Conservation (phyloP, 1,140 invertebrate genomes). For the Ceratitis capitata region DNA sequence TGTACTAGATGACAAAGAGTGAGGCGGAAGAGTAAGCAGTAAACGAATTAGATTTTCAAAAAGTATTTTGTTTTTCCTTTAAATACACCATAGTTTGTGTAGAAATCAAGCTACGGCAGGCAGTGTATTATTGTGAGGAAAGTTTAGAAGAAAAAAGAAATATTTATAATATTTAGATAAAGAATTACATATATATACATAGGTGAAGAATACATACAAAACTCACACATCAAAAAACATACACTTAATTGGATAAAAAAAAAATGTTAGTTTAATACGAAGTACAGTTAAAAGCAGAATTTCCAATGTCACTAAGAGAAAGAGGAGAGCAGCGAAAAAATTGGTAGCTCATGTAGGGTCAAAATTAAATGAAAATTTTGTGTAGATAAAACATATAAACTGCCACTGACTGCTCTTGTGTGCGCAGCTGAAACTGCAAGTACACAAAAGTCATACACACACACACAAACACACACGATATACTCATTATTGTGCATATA, state of each 20-base stretch:
- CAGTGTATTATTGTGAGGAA: background rate
- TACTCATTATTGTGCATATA: background rate
- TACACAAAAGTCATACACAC: background rate
- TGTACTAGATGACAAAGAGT: background rate
- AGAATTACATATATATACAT: background rate
- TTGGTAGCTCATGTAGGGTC: no score
- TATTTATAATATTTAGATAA: background rate
- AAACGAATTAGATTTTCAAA: background rate
- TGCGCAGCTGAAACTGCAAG: background rate
- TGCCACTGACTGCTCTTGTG: conserved; percentile 20
- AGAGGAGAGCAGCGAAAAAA: no score
- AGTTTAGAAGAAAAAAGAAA: background rate
- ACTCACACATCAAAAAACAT: background rate
- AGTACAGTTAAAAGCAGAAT: no score
- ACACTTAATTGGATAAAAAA: background rate
- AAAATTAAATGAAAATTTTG: background rate
- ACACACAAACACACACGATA: background rate
- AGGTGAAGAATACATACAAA: background rate
- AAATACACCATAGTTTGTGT: no score
- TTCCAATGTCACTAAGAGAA: no score
- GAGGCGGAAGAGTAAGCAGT: background rate
- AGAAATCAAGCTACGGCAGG: background rate
- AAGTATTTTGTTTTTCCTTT: background rate
- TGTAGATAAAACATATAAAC: background rate
- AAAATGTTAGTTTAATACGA: no score